Conservation (phyloP, 2,113 vertebrate species). For the Carlito syrichta region DNA sequence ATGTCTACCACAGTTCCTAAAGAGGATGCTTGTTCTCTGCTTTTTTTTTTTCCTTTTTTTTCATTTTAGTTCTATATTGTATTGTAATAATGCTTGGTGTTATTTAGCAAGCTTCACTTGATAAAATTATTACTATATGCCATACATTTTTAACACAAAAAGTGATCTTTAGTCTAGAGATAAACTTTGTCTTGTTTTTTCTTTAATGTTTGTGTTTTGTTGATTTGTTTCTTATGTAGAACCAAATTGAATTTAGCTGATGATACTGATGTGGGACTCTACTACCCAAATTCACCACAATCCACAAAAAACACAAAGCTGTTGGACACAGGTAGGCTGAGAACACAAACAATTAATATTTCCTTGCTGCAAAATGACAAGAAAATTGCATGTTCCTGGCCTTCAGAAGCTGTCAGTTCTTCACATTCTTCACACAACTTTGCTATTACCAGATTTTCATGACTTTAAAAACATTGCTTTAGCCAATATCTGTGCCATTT, state of each 20-base stretch:
- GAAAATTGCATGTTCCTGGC: background rate
- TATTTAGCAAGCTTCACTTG: background rate
- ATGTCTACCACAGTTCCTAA: rapidly evolving
- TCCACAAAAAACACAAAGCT: background rate
- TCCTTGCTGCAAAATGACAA: background rate
- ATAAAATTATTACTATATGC: background rate
- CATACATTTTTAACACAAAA: background rate
- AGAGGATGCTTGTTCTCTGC: background rate
- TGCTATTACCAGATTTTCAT: background rate
- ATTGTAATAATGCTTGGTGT: background rate
- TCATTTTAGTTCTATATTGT: background rate
- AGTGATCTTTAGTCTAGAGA: background rate
- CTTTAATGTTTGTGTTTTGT: background rate
- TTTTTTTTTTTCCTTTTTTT: background rate
- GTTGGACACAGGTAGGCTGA: background rate
- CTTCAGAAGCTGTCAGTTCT: background rate
- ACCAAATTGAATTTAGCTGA: background rate
- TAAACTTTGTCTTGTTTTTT: background rate
- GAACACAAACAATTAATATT: background rate
- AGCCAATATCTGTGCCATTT: background rate
- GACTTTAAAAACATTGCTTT: background rate
- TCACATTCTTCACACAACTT: background rate
- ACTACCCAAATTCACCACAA: background rate
- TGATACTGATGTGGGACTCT: background rate
- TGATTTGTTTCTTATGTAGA: background rate